Evolutionary conservation across 2,113 vertebrate genomes (phyloP), one percentile per base, ranked within the genome.

Genomic region (Pseudolaguvia tuberculata): DNA sequence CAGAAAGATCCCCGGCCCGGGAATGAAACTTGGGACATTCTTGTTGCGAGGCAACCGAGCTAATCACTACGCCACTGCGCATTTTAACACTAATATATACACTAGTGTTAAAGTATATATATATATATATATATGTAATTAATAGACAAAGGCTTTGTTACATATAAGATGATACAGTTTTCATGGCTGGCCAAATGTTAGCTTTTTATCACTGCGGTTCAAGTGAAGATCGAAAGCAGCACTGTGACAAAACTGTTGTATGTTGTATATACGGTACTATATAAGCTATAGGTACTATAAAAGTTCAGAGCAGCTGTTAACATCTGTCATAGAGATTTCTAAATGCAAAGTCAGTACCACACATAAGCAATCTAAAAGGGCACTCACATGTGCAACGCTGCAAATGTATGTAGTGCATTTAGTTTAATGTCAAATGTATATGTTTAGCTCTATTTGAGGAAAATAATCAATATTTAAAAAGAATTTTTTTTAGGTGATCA

Each of bases 331-430:
- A 23, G 17, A 8, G 15, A 50, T 66, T 15, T 27, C 23, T 20
- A 47, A 67, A 50, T 67, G 17, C 9, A 70, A 42, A 55, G 52
- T 25, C 31, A 20, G 57, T 17, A 27, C 13, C 47, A 29, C 42
- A 63, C 51, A 53, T 68, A 45, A 51, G 31, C 13, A 42, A 35
- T 35, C 31, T 29, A n/a, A n/a, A 47, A 53, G 23, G 13, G n/a
- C 18, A 48, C 45, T 52, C 57, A 35, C 78, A 72, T 57, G 45
- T 71, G 73, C 25, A 75, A 27, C 61, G 45, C 57, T 69, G 52
- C 57, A 74, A 77, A 71, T 47, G 68, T 75, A 65, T 61, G 52
- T 59, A 45, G 21, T 75, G 52, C 66, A 51, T 67, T 79, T 80
- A 59, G 53, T 75, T 79, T 56, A 71, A 66, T 48, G 70, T 61